phyloP scores from a whole-genome alignment of 2,888 invertebrate genomes.

The Phyto melanocephala region DNA sequence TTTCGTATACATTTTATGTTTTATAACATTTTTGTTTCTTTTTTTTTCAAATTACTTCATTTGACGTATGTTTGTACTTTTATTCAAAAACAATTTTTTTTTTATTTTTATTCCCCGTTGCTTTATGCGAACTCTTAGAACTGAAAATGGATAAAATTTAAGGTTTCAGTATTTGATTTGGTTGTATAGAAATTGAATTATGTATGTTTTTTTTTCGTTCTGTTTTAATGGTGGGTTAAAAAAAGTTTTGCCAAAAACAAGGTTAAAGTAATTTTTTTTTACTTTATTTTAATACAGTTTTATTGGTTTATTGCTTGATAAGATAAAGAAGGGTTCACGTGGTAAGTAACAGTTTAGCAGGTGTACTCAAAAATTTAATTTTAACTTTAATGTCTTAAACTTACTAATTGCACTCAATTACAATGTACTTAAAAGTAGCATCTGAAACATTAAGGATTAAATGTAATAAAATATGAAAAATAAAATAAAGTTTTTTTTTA shows the following conservation, averaged over 20 bases:
- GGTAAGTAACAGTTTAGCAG: not conserved
- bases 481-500: too few species aligned
- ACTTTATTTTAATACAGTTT: not conserved
- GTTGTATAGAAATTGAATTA: conserved; percentile 13
- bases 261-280: not conserved
- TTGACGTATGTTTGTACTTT: not conserved
- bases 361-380: not conserved
- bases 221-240: not conserved
- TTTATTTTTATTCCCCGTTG: not conserved
- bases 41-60: conserved; percentile 10
- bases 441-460: too few species aligned
- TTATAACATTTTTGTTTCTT: not conserved
- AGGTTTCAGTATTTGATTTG: conserved; percentile 13
- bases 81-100: not conserved
- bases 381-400: not conserved
- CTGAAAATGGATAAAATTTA: not conserved
- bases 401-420: conserved; percentile 1
- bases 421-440: not conserved
- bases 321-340: not conserved
- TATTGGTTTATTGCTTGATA: not conserved
- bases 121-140: not conserved
- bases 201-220: not conserved
- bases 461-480: too few species aligned
- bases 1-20: not conserved
- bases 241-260: not conserved